Base-by-base conservation (phyloP, 2,113 vertebrate genomes). In the Cebidichthys violaceus region DNA sequence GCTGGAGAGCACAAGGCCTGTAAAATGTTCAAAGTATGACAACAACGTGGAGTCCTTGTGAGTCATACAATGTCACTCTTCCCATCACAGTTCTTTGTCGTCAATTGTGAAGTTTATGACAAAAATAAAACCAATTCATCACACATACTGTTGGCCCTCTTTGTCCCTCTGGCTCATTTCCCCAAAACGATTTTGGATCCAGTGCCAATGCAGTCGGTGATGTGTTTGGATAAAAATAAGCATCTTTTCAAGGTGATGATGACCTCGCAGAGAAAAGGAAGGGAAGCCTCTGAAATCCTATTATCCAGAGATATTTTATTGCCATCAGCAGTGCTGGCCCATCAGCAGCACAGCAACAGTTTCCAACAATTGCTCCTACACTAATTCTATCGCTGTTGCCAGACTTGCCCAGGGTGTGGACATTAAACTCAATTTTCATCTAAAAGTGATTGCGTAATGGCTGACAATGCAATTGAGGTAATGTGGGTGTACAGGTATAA, bases 191-290 rank as follows among this genome's bases (percentile, higher is more conserved):
- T 91, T 90, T 83, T 75, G 83, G 72, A 89, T 86, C 62, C 41
- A 54, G 64, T 79, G 82, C 83, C 86, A 90, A 69, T 76, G 45
- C 54, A 57, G 76, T 86, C 86, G 82, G 82, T 69, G 80, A 83
- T 84, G 86, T 81, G 82, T 90, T 86, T 89, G 54, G 68, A 85
- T 41, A 13, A 88, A 92, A 90, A 91, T 87, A 88, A 86, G 89
- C 82, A 85, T 84, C 31, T 89, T 91, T 88, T 91, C 88, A 94
- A 94, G 91, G 94, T 93, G 80, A 92, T 67, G 70, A 50, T 90
- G 91, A 92, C 92, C 88, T 88, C 50, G 8, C 35, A 79, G 72
- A 73, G 77, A 68, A 82, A 83, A 82, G 66, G 41, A 84, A 67
- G 67, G 59, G 75, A 82, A 83, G 83, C 66, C 75, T 85, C 52